phyloP scores from a whole-genome alignment of 2,888 invertebrate species.

The Pheosia gnoma region DNA sequence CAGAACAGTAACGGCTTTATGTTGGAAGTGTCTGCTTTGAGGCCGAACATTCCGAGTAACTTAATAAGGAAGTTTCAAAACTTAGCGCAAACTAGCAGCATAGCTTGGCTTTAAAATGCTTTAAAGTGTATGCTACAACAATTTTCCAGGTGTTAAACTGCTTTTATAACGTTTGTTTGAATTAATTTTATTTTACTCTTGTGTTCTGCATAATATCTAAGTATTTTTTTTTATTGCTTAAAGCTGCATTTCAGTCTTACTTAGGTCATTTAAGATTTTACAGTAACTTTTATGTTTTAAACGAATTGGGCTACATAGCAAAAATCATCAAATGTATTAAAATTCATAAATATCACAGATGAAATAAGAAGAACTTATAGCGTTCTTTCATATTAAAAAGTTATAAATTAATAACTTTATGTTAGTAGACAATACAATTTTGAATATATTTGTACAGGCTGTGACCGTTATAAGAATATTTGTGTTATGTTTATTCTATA shows the following conservation, averaged over 20 bases:
- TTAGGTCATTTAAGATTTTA: too few relatives aligned
- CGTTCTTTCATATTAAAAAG: too few relatives aligned
- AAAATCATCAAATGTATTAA: too few relatives aligned
- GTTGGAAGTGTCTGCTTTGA: constrained; percentile 27
- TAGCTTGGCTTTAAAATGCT: constrained; percentile 42
- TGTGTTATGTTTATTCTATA: too few relatives aligned
- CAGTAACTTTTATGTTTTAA: too few relatives aligned
- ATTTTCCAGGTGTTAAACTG: constrained; percentile 39
- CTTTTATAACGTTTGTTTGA: constrained; percentile 27
- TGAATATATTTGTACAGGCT: too few relatives aligned
- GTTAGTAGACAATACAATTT: too few relatives aligned
- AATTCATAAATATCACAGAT: too few relatives aligned
- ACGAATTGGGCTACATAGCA: too few relatives aligned
- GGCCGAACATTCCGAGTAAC: constrained; percentile 36
- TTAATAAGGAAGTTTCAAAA: constrained; percentile 41
- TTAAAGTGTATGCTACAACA: constrained; percentile 43
- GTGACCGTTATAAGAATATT: too few relatives aligned
- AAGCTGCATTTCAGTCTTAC: background rate
- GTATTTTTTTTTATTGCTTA: background rate
- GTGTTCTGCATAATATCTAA: background rate
- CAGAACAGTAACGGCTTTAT: background rate
- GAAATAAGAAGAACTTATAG: too few relatives aligned
- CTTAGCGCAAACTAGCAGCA: constrained; percentile 36
- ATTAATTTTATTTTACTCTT: constrained; percentile 25
- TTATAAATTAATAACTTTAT: too few relatives aligned